These are phyloP conservation scores for Ctenopoma kingsleyae DNA, from an alignment of 2,797 vertebrate species.

Conservation along the genomic window DNA sequence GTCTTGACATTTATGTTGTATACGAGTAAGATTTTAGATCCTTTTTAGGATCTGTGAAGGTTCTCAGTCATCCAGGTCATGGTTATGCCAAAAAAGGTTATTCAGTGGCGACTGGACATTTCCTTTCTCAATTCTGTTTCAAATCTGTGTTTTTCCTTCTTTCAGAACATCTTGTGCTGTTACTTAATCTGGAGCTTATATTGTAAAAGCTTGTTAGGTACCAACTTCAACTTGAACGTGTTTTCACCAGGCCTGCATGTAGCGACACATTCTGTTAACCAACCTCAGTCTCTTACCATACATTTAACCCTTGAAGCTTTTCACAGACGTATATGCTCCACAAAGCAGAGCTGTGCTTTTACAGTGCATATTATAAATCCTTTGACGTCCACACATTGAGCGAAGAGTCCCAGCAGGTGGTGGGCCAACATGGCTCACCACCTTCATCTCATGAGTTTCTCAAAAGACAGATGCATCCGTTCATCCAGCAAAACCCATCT, in stretches of 20 bases:
- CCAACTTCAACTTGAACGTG: conserved; percentile 11
- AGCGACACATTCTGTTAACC: conserved; percentile 17
- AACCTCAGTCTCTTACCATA: too few species aligned
- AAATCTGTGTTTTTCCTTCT: background rate
- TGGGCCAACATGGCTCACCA: background rate
- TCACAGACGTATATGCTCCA: conserved; percentile 13
- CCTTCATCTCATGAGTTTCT: conserved; percentile 14
- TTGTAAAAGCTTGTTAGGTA: conserved; percentile 23
- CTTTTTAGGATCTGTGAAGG: too few species aligned
- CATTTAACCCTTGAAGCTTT: background rate
- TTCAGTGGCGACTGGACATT: too few species aligned
- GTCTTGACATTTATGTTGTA: background rate
- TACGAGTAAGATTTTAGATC: background rate
- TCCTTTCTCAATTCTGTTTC: too few species aligned
- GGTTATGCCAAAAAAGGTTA: too few species aligned
- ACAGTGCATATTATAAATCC: conserved; percentile 30
- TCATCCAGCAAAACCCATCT: conserved; percentile 16
- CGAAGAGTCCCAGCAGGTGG: conserved; percentile 17
- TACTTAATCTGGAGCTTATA: conserved; percentile 2
- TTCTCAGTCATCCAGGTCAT: too few species aligned
- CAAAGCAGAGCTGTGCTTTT: conserved; percentile 44
- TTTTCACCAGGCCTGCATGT: conserved; percentile 11
- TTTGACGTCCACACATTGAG: conserved; percentile 6
- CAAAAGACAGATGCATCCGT: conserved; percentile 9
- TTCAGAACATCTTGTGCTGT: conserved; percentile 19